Conservation (phyloP, 2,888 invertebrate genomes). For the Serrognathus titanus region DNA sequence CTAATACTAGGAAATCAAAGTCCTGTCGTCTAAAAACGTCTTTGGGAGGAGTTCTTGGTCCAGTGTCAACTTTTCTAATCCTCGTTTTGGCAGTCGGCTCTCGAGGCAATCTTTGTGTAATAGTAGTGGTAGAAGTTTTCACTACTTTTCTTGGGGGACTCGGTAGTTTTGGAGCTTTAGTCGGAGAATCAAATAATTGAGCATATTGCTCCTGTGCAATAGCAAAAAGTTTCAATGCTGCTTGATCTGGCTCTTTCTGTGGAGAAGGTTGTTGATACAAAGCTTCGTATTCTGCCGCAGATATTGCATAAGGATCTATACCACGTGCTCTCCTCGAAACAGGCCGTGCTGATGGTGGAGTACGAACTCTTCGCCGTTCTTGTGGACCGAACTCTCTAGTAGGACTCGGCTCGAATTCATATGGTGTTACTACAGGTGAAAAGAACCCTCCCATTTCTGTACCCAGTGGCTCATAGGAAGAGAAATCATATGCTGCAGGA, state of each 20-base stretch:
- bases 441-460: too few relatives aligned
- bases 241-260: too few relatives aligned
- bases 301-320: too few relatives aligned
- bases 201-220: background rate
- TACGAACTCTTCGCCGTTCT: background rate
- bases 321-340: too few relatives aligned
- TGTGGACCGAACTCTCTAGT: slow-evolving; percentile 4
- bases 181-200: background rate
- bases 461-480: background rate
- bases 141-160: background rate
- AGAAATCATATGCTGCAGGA: background rate
- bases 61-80: too few relatives aligned
- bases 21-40: background rate
- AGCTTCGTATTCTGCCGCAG: too few relatives aligned
- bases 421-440: too few relatives aligned
- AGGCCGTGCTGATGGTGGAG: background rate
- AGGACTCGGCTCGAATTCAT: background rate
- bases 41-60: background rate
- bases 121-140: background rate
- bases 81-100: background rate
- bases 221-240: background rate
- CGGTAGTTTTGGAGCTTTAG: background rate
- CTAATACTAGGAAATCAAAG: background rate
- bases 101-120: background rate
- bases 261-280: too few relatives aligned